Conservation (phyloP, 2,888 invertebrate genomes). For the Marasmarcha lunaedactyla region DNA sequence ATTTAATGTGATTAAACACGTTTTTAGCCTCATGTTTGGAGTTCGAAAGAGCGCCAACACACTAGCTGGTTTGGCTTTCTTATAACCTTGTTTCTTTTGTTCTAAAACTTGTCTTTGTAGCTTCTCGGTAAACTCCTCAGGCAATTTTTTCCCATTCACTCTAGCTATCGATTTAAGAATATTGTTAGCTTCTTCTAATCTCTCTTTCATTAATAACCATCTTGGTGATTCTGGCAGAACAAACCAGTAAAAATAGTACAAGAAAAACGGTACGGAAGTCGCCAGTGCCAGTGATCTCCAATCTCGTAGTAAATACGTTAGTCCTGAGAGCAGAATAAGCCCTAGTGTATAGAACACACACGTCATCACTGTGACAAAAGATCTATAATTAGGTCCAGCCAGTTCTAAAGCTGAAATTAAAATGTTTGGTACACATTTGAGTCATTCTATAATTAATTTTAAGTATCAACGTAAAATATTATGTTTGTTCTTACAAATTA, state of each 20-base stretch:
- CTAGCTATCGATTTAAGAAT: slow-evolving; percentile 83
- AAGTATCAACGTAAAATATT: background rate
- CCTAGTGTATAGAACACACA: slow-evolving; percentile 92
- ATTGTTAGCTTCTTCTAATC: slow-evolving; percentile 83
- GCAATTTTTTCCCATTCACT: slow-evolving; percentile 82
- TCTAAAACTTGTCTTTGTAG: slow-evolving; percentile 79
- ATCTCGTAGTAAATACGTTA: slow-evolving; percentile 87
- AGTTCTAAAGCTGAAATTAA: slow-evolving; percentile 82
- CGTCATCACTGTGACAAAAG: slow-evolving; percentile 92
- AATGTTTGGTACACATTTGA: background rate
- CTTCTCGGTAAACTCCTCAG: slow-evolving; percentile 78
- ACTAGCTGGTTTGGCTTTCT: slow-evolving; percentile 48
- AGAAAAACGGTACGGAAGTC: slow-evolving; percentile 86
- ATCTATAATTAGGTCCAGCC: slow-evolving; percentile 91
- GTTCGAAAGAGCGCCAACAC: slow-evolving; percentile 79
- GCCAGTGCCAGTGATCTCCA: slow-evolving; percentile 86
- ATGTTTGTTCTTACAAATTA: slow-evolving; percentile 81
- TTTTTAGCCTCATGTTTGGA: slow-evolving; percentile 91
- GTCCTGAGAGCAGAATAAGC: slow-evolving; percentile 82
- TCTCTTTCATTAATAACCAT: slow-evolving; percentile 88
- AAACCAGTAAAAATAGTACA: slow-evolving; percentile 88
- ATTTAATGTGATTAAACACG: slow-evolving; percentile 85
- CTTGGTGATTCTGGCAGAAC: slow-evolving; percentile 91
- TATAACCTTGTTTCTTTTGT: slow-evolving; percentile 67
- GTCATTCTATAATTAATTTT: background rate